phyloP scores from a whole-genome alignment of 2,113 vertebrate species.

The Uropsilus gracilis region DNA sequence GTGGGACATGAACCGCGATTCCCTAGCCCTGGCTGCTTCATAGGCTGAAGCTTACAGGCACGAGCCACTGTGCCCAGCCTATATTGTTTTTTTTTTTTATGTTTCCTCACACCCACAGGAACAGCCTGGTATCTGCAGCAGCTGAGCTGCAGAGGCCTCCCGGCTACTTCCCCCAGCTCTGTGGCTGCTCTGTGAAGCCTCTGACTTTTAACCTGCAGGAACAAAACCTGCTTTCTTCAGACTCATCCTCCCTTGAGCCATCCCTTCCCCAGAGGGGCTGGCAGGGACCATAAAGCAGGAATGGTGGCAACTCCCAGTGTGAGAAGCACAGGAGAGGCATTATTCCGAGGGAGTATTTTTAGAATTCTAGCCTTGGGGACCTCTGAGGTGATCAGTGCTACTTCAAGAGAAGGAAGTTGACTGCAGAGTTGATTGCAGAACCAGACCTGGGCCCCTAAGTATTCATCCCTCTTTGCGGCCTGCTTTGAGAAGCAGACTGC shows the following conservation, averaged over 20 bases:
- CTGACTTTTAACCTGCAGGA: constrained; percentile 36
- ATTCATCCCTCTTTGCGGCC: background rate
- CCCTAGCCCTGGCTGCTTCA: no score
- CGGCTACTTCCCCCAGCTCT: background rate
- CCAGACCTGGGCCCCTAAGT: background rate
- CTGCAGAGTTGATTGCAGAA: background rate
- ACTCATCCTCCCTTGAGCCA: background rate
- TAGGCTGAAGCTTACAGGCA: no score
- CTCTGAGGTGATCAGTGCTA: background rate
- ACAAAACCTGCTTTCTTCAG: constrained; percentile 39
- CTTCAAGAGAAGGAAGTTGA: background rate
- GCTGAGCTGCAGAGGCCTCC: background rate
- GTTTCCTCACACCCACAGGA: background rate
- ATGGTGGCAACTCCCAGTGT: background rate
- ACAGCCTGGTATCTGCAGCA: background rate
- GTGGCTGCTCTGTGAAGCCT: background rate
- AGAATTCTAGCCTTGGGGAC: background rate
- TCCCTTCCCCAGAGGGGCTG: background rate
- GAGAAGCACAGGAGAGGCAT: background rate
- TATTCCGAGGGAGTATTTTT: background rate
- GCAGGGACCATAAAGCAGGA: background rate
- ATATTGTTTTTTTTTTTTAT: no score
- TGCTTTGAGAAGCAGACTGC: background rate
- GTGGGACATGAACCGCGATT: no score
- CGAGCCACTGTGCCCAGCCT: no score